These are phyloP conservation scores for Bradysia coprophila DNA, from an alignment of 1,140 invertebrate genomes.

Conservation along the genomic window DNA sequence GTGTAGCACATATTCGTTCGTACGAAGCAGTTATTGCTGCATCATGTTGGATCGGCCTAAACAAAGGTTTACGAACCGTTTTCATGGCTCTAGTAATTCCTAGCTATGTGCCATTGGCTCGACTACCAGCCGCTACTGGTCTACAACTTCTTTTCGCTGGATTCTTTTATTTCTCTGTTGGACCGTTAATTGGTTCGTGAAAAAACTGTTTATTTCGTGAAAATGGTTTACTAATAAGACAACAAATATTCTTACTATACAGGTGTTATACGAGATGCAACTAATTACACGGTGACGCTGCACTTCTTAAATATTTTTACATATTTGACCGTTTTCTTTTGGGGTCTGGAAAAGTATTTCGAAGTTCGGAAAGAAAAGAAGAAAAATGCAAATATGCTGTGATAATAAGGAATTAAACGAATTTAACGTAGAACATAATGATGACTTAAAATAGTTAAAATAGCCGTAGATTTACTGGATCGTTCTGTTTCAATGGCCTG, in stretches of 20 bases:
- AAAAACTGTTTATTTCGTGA: conserved; percentile 4
- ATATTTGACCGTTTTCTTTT: conserved; percentile 34
- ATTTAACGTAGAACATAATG: no score
- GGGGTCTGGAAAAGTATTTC: conserved; percentile 30
- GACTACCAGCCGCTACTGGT: conserved; percentile 38
- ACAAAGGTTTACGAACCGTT: conserved; percentile 41
- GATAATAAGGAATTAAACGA: no score
- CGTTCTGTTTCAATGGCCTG: no score
- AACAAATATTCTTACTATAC: conserved; percentile 6
- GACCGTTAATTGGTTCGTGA: conserved; percentile 36
- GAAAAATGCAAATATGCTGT: no score
- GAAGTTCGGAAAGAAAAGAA: no score
- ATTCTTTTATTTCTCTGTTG: conserved; percentile 30
- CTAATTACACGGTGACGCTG: conserved; percentile 32
- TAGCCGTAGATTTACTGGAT: no score
- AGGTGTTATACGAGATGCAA: conserved; percentile 37
- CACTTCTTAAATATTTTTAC: conserved; percentile 42
- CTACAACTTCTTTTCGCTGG: conserved; percentile 38
- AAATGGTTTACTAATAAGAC: background rate
- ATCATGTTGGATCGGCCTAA: conserved; percentile 37
- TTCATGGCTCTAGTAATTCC: conserved; percentile 46
- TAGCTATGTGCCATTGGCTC: conserved; percentile 37
- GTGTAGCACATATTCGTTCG: conserved; percentile 27
- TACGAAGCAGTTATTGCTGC: conserved; percentile 25
- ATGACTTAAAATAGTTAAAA: no score